Evolutionary conservation across 2,113 vertebrate genomes (phyloP).

Genomic region (Crotophaga sulcirostris): DNA sequence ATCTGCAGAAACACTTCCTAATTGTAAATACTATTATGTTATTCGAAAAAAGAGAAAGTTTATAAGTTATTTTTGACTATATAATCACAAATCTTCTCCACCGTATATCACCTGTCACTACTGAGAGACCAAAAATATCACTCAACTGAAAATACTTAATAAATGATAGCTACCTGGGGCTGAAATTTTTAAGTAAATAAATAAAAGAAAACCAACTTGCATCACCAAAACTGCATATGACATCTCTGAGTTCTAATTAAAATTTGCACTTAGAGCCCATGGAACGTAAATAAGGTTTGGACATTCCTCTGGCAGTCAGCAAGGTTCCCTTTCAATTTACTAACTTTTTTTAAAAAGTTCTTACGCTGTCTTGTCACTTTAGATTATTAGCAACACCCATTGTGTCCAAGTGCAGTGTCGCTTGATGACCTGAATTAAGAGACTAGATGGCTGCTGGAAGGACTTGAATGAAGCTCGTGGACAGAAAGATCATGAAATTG

Average conservation of each 20-base stretch:
- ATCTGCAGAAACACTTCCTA: neutral
- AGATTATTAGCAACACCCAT: conserved; percentile 4
- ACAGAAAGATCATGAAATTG: neutral
- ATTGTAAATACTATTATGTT: neutral
- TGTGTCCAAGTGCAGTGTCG: neutral
- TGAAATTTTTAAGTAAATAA: neutral
- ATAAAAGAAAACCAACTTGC: neutral
- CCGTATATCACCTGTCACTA: neutral
- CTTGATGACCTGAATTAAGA: neutral
- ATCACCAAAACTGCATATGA: neutral
- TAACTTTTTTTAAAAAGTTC: neutral
- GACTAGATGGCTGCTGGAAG: conserved; percentile 3
- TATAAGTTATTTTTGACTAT: neutral
- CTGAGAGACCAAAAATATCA: neutral
- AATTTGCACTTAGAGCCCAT: neutral
- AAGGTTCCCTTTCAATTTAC: neutral
- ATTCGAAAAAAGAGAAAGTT: neutral
- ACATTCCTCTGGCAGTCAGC: neutral
- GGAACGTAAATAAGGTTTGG: neutral
- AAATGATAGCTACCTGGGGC: neutral
- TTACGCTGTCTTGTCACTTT: conserved; percentile 29
- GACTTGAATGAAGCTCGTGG: neutral
- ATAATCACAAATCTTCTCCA: neutral
- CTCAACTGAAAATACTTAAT: neutral
- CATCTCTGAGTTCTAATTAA: conserved; percentile 18